Evolutionary conservation across 2,113 vertebrate species (phyloP).

Genomic region (Tautogolabrus adspersus): DNA sequence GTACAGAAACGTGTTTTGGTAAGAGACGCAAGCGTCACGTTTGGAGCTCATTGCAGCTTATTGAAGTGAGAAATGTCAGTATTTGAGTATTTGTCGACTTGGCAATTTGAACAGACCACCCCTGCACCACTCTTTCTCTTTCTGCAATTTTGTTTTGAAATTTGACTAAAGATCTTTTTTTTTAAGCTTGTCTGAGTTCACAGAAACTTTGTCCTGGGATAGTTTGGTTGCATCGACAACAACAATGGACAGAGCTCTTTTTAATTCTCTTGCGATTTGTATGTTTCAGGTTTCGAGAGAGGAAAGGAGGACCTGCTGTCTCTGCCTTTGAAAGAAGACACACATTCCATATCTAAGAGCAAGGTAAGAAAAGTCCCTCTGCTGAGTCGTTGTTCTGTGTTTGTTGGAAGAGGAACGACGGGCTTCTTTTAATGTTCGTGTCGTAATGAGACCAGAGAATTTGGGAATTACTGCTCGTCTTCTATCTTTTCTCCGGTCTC

Average conservation of each 20-base stretch:
- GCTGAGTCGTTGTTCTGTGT: not conserved
- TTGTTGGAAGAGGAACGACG: not conserved
- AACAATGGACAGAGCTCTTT: not conserved
- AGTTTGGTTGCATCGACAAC: no score
- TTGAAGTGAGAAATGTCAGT: no score
- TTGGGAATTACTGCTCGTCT: constrained; percentile 14
- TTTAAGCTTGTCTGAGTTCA: not conserved
- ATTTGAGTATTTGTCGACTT: no score
- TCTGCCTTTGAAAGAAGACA: constrained; percentile 91
- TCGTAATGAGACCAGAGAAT: constrained; percentile 38
- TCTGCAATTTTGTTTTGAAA: no score
- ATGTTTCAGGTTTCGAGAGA: constrained; percentile 90
- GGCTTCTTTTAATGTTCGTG: not conserved
- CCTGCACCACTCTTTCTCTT: no score
- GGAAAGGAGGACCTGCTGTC: constrained; percentile 91
- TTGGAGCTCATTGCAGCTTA: no score
- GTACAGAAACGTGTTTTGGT: no score
- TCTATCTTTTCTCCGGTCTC: constrained; percentile 7
- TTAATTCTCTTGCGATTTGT: constrained; percentile 12
- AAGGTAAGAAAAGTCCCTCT: constrained; percentile 85
- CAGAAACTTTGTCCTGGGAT: not conserved
- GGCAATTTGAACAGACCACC: no score
- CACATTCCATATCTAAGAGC: constrained; percentile 96
- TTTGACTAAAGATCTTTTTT: no score
- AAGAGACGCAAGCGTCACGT: no score